Evolutionary conservation across 2,888 invertebrate genomes (phyloP).

Genomic region (Tetheella fluctuosa): DNA sequence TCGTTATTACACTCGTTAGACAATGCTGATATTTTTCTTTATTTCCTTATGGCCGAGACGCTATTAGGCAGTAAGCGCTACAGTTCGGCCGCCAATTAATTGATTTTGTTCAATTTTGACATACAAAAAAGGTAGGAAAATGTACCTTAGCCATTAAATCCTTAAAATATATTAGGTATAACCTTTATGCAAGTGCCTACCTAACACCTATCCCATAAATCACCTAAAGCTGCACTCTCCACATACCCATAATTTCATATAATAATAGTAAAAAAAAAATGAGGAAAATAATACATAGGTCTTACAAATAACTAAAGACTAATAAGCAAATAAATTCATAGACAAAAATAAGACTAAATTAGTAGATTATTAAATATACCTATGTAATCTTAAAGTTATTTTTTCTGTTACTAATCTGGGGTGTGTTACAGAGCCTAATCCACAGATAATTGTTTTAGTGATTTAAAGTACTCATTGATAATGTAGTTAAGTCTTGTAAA

Average conservation of each 20-base stretch:
- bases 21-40: conserved; percentile 65
- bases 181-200: no score
- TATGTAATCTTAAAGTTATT: no score
- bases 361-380: no score
- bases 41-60: conserved; percentile 57
- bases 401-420: no score
- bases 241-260: neutral
- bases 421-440: no score
- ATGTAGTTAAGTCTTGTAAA: neutral
- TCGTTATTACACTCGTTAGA: conserved; percentile 59
- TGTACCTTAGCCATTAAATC: neutral
- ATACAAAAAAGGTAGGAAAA: neutral
- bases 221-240: neutral
- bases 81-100: conserved; percentile 10
- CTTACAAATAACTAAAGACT: no score
- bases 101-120: neutral
- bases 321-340: no score
- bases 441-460: neutral
- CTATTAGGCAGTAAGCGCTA: conserved; percentile 19
- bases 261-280: no score
- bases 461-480: neutral
- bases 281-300: no score
- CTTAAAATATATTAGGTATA: neutral
- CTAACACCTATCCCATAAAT: neutral
- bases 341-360: no score